Percentiles rank a stretch among this genome's conserved stretches.
These are phyloP conservation scores for Pachyseris speciosa DNA, from an alignment of 64 coral and sea anemone species.

Conservation along the genomic window DNA sequence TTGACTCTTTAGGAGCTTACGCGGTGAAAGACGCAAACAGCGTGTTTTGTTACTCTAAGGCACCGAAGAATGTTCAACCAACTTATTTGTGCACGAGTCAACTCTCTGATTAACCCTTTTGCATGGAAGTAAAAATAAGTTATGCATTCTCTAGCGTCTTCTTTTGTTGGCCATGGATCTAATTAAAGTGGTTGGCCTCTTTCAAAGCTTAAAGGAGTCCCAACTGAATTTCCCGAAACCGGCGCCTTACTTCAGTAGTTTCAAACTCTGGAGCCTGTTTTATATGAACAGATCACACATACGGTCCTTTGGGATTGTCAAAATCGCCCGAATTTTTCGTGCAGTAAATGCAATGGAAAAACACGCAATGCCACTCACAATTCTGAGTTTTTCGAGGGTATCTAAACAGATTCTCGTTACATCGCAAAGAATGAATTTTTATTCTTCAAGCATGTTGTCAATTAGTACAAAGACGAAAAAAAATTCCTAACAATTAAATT, in stretches of 20 bases:
- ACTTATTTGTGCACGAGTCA: not conserved
- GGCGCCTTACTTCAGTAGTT: too few relatives aligned
- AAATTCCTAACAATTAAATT: constrained; percentile 37
- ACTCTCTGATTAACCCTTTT: not conserved
- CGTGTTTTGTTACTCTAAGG: constrained; percentile 36
- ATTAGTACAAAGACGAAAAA: constrained; percentile 9
- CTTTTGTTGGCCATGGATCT: not conserved
- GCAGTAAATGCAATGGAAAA: not conserved
- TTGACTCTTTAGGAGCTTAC: not conserved
- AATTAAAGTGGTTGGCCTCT: not conserved
- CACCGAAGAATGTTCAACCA: not conserved
- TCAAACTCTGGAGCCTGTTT: too few relatives aligned
- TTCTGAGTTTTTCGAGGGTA: too few relatives aligned
- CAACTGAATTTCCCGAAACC: too few relatives aligned
- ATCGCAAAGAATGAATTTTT: not conserved
- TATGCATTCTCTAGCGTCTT: not conserved
- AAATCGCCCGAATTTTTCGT: not conserved
- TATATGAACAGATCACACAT: not conserved
- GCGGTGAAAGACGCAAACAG: constrained; percentile 8
- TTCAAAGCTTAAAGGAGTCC: not conserved
- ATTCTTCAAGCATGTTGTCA: constrained; percentile 22
- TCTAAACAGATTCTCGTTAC: not conserved
- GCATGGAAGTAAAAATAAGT: not conserved
- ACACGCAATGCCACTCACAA: not conserved
- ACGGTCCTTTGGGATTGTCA: not conserved